Evolutionary conservation across 1,140 invertebrate genomes (phyloP), one percentile per base, ranked within the genome.

Genomic region (Thaumetopoea pityocampa): DNA sequence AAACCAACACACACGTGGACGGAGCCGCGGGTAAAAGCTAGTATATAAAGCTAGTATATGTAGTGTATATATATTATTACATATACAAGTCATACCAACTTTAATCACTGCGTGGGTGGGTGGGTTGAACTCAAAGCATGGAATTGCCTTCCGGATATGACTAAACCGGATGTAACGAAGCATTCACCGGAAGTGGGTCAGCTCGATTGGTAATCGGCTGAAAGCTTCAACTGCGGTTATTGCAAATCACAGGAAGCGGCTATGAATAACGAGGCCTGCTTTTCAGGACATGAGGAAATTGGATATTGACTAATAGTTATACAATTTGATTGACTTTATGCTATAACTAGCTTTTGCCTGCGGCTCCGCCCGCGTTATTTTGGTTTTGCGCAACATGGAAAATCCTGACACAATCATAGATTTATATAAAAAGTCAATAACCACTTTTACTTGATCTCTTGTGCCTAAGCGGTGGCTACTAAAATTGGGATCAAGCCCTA

Each of bases 161-260:
- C 16, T 17, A 6, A 22, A 10, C 29, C 14, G 50, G 42, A 48
- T 41, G 41, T 66, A 59, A 66, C 36, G 41, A 49, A 67, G 56
- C 62, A 14, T n/a, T n/a, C n/a, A n/a, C n/a, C n/a, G n/a, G n/a
- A n/a, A n/a, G n/a, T n/a, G n/a, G 30, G 16, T 53, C 43, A 26
- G n/a, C 20, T 22, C 20, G 61, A 52, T 53, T 44, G 58, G 38
- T 27, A 68, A 64, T 55, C 45, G 26, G 11, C 49, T 74, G 62
- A 74, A 74, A 74, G 70, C 57, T 37, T 67, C 63, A 35, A 35
- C 27, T 23, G 48, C 67, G 70, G 70, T 70, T 65, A 74, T 71
- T 74, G 59, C 55, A 58, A 62, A 30, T 28, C 62, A 26, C 43
- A 46, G 50, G 50, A 49, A 52, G 37, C 38, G 36, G 19, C 19